Evolutionary conservation across 2,888 invertebrate genomes (phyloP).

Genomic region (Tineola bisselliella): DNA sequence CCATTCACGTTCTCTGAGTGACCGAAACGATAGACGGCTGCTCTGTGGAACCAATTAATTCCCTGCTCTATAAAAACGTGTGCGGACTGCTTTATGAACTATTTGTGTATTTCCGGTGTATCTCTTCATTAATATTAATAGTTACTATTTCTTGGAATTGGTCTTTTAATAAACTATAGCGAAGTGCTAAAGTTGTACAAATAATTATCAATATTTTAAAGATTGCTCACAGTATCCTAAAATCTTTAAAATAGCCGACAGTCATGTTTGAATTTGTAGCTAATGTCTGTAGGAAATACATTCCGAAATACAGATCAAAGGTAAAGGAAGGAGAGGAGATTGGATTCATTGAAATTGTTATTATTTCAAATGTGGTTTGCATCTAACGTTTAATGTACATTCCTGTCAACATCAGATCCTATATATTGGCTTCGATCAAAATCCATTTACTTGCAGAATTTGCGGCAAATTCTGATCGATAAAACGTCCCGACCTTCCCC

Average conservation of each 20-base stretch:
- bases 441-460: conserved; percentile 26
- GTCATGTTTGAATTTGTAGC: too few relatives aligned
- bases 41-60: conserved; percentile 35
- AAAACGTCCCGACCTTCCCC: conserved; percentile 19
- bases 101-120: neutral
- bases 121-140: neutral
- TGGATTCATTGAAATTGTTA: neutral
- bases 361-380: neutral
- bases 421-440: conserved; percentile 23
- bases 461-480: conserved; percentile 10
- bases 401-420: conserved; percentile 14
- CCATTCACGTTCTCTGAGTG: conserved; percentile 6
- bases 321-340: neutral
- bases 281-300: neutral
- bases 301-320: neutral
- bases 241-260: too few relatives aligned
- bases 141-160: neutral
- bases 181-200: too few relatives aligned
- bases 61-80: conserved; percentile 28
- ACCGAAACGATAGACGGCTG: conserved; percentile 1
- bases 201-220: too few relatives aligned
- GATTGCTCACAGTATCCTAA: too few relatives aligned
- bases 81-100: conserved; percentile 28
- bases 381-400: neutral
- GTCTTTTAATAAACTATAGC: too few relatives aligned